A percentile compares a stretch with the other conserved stretches of the same genome.
Evolutionary conservation across 2,113 vertebrate genomes (phyloP).

Genomic region (Psettodes erumei): DNA sequence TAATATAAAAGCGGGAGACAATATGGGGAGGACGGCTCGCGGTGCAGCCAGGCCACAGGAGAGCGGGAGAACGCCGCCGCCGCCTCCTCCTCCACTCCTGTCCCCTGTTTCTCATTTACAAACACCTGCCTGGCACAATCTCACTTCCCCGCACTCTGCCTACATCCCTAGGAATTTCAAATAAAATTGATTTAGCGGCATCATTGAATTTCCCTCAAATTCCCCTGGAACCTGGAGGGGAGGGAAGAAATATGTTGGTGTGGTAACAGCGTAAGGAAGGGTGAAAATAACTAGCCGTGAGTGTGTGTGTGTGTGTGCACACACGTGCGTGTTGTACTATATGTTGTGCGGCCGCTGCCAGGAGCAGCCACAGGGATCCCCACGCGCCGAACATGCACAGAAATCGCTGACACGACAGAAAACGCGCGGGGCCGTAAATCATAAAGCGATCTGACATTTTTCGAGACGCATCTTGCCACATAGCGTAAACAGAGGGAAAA

Average conservation of each 20-base stretch:
- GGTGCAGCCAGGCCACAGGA: slow-evolving; percentile 88
- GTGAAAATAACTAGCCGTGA: slow-evolving; percentile 32
- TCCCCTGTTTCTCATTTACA: slow-evolving; percentile 91
- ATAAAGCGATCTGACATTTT: slow-evolving; percentile 71
- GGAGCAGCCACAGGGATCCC: slow-evolving; percentile 57
- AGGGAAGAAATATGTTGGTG: slow-evolving; percentile 55
- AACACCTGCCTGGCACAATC: slow-evolving; percentile 79
- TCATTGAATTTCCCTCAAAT: slow-evolving; percentile 89
- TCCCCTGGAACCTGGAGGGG: slow-evolving; percentile 79
- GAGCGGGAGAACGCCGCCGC: slow-evolving; percentile 77
- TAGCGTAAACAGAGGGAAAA: slow-evolving; percentile 60
- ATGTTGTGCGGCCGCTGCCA: background rate
- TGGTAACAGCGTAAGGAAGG: slow-evolving; percentile 34
- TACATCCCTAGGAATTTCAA: slow-evolving; percentile 89
- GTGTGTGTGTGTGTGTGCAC: slow-evolving; percentile 16
- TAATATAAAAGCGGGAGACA: slow-evolving; percentile 99
- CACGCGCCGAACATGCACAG: slow-evolving; percentile 66
- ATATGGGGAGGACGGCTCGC: slow-evolving; percentile 90
- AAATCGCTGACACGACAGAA: slow-evolving; percentile 79
- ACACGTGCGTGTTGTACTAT: background rate
- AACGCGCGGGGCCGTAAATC: slow-evolving; percentile 74
- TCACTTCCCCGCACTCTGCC: slow-evolving; percentile 79
- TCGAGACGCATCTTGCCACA: slow-evolving; percentile 76
- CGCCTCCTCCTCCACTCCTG: slow-evolving; percentile 76
- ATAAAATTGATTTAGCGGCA: slow-evolving; percentile 88